Percentiles rank a stretch among this genome's conserved stretches.
Evolutionary conservation across 2,888 invertebrate species (phyloP).

Genomic region (Drosophila parthenogenetica): DNA sequence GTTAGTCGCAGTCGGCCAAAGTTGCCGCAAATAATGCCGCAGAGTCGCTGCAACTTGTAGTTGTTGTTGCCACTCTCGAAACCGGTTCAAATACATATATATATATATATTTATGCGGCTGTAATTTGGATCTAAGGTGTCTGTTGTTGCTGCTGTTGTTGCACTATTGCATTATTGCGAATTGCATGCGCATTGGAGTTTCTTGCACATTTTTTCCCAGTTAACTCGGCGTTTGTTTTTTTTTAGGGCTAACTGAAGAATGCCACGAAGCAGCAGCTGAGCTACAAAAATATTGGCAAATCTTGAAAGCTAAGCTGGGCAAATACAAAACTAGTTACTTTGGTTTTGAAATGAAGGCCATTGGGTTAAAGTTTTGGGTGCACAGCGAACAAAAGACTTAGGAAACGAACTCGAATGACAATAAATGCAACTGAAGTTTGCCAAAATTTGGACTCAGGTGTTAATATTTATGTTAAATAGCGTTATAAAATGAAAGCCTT

Average conservation of each 20-base stretch:
- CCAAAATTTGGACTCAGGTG: constrained; percentile 2
- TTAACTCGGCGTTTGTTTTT: constrained; percentile 12
- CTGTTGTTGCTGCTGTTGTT: constrained; percentile 24
- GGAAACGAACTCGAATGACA: constrained; percentile 41
- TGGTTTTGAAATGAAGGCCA: constrained; percentile 8
- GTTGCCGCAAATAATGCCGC: constrained; percentile 69
- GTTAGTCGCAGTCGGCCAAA: constrained; percentile 61
- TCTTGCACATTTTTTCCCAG: constrained; percentile 49
- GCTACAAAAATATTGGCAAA: constrained; percentile 7
- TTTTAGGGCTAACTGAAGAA: constrained; percentile 39
- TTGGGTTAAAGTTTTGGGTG: not conserved
- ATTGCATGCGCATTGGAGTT: constrained; percentile 64
- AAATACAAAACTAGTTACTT: constrained; percentile 2
- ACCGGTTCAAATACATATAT: constrained; percentile 70
- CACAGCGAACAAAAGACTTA: constrained; percentile 60
- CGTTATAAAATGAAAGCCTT: constrained; percentile 11
- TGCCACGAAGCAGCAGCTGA: constrained; percentile 6
- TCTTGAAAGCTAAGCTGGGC: not conserved
- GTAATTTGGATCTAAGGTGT: constrained; percentile 69
- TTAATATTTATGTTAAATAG: constrained; percentile 8
- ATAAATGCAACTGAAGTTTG: not conserved
- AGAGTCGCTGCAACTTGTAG: constrained; percentile 32
- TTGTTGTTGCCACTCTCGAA: constrained; percentile 45
- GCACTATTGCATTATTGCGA: constrained; percentile 50
- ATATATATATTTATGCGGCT: constrained; percentile 58